A percentile compares a stretch with the other conserved stretches of the same genome.
These are phyloP conservation scores for Naso thynnoides DNA, from an alignment of 2,797 vertebrate genomes.

Conservation along the genomic window DNA sequence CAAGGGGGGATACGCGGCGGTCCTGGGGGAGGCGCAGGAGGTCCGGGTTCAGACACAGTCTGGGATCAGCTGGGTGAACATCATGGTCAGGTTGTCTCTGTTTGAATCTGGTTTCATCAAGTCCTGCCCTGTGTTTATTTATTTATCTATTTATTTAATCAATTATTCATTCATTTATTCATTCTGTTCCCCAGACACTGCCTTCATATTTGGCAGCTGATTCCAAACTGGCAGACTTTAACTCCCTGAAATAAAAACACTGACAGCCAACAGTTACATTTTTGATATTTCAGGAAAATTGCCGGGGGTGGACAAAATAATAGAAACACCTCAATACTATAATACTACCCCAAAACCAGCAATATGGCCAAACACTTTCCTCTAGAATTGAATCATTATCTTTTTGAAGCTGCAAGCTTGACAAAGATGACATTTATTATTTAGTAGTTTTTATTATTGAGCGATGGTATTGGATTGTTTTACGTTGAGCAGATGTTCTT, in stretches of 20 bases:
- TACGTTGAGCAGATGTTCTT: not conserved
- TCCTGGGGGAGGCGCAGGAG: slow-evolving; percentile 37
- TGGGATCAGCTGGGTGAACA: slow-evolving; percentile 20
- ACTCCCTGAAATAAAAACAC: slow-evolving; percentile 56
- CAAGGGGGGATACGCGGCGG: slow-evolving; percentile 59
- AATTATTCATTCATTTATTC: slow-evolving; percentile 67
- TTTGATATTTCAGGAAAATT: slow-evolving; percentile 46
- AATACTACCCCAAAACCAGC: not conserved
- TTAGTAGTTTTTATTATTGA: not conserved
- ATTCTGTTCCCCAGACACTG: slow-evolving; percentile 52
- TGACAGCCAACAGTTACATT: slow-evolving; percentile 55
- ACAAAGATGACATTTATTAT: not conserved
- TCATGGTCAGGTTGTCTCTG: slow-evolving; percentile 11
- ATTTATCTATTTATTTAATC: slow-evolving; percentile 48
- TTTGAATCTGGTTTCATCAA: slow-evolving; percentile 10
- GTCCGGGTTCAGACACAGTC: slow-evolving; percentile 39
- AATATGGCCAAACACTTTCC: too few relatives aligned
- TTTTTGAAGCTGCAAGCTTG: not conserved
- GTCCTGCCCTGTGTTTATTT: slow-evolving; percentile 47
- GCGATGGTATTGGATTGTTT: not conserved
- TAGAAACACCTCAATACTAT: slow-evolving; percentile 27
- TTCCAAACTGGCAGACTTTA: slow-evolving; percentile 63
- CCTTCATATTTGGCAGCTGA: slow-evolving; percentile 67
- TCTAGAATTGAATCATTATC: not conserved
- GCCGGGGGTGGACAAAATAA: slow-evolving; percentile 58